Evolutionary conservation across 37 sponge, comb jelly and placozoan species (phyloP).

Genomic region (Aphrocallistes beatrix): DNA sequence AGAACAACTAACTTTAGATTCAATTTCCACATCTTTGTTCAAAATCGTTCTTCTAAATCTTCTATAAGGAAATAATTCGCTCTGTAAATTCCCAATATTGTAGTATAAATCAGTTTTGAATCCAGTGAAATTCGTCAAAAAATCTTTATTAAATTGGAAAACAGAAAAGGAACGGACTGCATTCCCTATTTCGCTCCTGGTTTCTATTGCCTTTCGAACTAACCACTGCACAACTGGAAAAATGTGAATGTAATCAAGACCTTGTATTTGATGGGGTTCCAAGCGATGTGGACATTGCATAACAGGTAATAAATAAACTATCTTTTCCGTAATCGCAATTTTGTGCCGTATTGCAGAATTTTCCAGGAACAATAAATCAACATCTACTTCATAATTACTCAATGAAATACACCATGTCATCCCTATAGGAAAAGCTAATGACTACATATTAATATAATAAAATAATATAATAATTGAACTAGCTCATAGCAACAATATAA

Average conservation of each 20-base stretch:
- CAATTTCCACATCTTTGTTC: too few species aligned
- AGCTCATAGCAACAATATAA: too few species aligned
- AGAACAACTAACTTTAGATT: too few species aligned
- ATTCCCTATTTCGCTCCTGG: constrained; percentile 86
- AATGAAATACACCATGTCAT: constrained; percentile 95
- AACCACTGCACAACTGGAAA: constrained; percentile 98
- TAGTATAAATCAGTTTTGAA: too few species aligned
- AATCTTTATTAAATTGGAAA: constrained; percentile 40
- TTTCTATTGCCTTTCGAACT: constrained; percentile 88
- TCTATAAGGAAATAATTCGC: too few species aligned
- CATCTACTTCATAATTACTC: constrained; percentile 88
- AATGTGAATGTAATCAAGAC: constrained; percentile 92
- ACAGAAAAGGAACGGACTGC: constrained; percentile 73
- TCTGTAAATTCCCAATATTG: too few species aligned
- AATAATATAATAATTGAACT: too few species aligned
- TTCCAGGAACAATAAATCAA: constrained; percentile 92
- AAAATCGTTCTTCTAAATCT: too few species aligned
- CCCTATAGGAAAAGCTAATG: constrained; percentile 33
- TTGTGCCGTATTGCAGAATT: constrained; percentile 99
- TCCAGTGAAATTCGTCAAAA: not conserved
- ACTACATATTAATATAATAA: too few species aligned
- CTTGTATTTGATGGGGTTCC: constrained; percentile 99
- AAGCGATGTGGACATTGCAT: constrained; percentile 97
- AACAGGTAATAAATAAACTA: constrained; percentile 81
- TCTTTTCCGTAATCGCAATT: constrained; percentile 97